Base-by-base conservation (phyloP, 1,140 invertebrate genomes). In the Neodiprion lecontei region DNA sequence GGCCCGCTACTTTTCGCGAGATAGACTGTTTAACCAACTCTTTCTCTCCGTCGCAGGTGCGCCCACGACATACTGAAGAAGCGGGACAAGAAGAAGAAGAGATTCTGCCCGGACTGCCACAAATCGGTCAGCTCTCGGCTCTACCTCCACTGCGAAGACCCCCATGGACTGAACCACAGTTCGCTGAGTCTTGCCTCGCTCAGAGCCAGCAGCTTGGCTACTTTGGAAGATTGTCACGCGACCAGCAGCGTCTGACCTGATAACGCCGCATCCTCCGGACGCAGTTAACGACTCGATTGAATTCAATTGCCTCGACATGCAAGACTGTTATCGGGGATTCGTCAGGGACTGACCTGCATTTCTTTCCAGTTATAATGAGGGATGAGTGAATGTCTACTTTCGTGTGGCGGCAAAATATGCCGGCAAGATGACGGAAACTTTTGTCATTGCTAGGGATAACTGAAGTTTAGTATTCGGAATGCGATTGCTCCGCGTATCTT, bases 41-140 rank as follows among this genome's bases (percentile, higher is more conserved):
- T 23, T 48, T 74, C 72, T 72, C 72, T 77, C 67, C 73, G 73
- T 85, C 87, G 40, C 80, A 94, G 93, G 84, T 94, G 93, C 83
- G 93, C 93, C 21, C 91, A 93, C 79, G 93, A 94, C 76, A 90
- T 94, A 50, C 84, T 94, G 75, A 89, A 92, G 53, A 87, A 89
- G 72, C 88, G 92, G 28, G 92, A 92, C 76, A 92, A 93, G 78
- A 92, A 92, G 82, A 92, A 92, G 77, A 91, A 89, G 77, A 88
- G 87, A 61, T 82, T 87, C 69, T 93, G 92, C 78, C 92, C 92
- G 2, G 92, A 92, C 73, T 93, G 92, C 76, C 91, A 92, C 77
- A 91, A 91, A 76, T 88, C 91, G 14, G 87, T 92, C 65, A 92
- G 89, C 77, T 93, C 92, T 48, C 88, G 91, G 12, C 85, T 92